phyloP scores from a whole-genome alignment of 2,797 vertebrate species.

The Propithecus deckenii region DNA sequence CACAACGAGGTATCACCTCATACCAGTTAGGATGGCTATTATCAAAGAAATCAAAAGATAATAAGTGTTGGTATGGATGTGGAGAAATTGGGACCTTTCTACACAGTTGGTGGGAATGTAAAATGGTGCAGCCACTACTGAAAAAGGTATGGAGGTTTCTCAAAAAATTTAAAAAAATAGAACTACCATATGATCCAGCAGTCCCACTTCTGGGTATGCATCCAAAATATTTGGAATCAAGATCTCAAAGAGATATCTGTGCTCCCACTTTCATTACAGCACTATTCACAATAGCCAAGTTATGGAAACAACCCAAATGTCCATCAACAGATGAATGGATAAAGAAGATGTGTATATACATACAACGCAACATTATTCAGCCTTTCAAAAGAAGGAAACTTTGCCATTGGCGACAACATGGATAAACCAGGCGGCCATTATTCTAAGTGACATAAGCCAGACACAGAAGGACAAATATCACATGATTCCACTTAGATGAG shows the following conservation, averaged over 20 bases:
- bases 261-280: not conserved
- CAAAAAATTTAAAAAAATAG: not conserved
- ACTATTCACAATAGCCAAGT: not conserved
- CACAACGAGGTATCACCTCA: not conserved
- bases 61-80: not conserved
- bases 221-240: not conserved
- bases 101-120: not conserved
- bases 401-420: not conserved
- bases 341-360: not conserved
- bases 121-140: not conserved
- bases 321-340: not conserved
- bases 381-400: not conserved
- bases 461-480: not conserved
- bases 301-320: not conserved
- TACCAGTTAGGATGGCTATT: not conserved
- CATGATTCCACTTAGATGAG: not conserved
- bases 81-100: not conserved
- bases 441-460: not conserved
- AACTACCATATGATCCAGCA: not conserved
- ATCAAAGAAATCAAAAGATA: not conserved
- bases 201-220: not conserved
- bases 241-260: not conserved
- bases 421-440: not conserved
- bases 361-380: not conserved
- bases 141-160: not conserved